Evolutionary conservation across 2,888 invertebrate genomes (phyloP).

Genomic region (Caenorhabditis virilis): DNA sequence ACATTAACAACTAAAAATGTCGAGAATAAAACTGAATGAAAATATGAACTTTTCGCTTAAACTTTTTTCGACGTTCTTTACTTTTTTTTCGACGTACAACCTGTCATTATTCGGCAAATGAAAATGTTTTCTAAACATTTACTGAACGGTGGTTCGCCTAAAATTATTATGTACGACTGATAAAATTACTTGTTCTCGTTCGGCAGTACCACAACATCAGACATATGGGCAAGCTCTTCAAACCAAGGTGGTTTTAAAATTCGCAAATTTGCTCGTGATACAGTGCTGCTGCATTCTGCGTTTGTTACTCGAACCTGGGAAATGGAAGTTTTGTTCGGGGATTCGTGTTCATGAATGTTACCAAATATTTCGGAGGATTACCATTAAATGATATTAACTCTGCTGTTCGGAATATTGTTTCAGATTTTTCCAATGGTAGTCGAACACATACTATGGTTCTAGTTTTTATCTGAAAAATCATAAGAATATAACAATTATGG

Average conservation of each 20-base stretch:
- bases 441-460: constrained; percentile 41
- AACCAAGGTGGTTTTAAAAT: constrained; percentile 92
- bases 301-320: constrained; percentile 24
- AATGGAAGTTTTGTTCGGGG: background rate
- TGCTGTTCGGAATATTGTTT: constrained; percentile 20
- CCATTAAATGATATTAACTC: constrained; percentile 30
- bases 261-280: constrained; percentile 87
- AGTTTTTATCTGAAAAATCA: constrained; percentile 18
- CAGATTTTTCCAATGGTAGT: constrained; percentile 21
- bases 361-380: constrained; percentile 34
- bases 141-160: too few species aligned
- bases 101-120: too few species aligned
- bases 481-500: too few species aligned
- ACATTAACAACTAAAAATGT: too few species aligned
- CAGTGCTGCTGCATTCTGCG: constrained; percentile 71
- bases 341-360: constrained; percentile 2
- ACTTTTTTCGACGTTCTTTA: too few species aligned
- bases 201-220: too few species aligned
- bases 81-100: too few species aligned
- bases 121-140: too few species aligned
- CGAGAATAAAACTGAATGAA: too few species aligned
- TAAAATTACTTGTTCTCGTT: too few species aligned
- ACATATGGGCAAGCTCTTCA: constrained; percentile 78
- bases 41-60: too few species aligned
- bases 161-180: too few species aligned